Evolutionary conservation across 2,888 invertebrate species (phyloP), one percentile per base, ranked within the genome.

Genomic region (Trilocha varians): DNA sequence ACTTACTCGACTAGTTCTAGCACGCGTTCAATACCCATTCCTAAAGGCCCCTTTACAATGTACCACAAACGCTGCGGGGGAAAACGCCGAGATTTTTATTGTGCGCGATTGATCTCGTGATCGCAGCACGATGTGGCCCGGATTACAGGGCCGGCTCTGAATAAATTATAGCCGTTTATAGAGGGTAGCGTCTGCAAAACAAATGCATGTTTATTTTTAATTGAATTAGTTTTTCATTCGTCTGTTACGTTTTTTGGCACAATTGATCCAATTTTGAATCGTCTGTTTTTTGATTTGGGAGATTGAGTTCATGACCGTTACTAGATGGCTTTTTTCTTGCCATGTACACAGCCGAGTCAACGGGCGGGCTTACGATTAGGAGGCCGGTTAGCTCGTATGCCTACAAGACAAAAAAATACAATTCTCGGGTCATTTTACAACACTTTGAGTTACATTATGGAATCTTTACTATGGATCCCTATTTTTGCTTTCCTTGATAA

Each of bases 31-130:
- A 25, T 9, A 11, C 16, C 32, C 32, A 32, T 43, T 34, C 40
- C 38, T 45, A 40, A 47, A 50, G 33, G n/a, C 17, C 25, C 40
- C 47, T 38, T 44, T 39, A 39, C 15, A 32, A 15, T 36, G 45
- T 54, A 52, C 52, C 44, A 42, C 38, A 38, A 46, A 43, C 45
- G 47, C 38, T 16, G 40, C 34, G 49, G 53, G 57, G 52, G 55
- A 56, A 47, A 68, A 65, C 65, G 62, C 57, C 38, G 68, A 66
- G 73, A 78, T 79, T 79, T 76, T 71, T 69, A 76, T 78, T 79
- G 69, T 72, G 59, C 70, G 47, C 61, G 61, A 68, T 64, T 63
- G 68, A 70, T 67, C 63, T 58, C 60, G 56, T 47, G 58, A 59
- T 62, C 64, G 59, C 59, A 44, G 50, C 49, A 50, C 54, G 55